Evolutionary conservation across 2,888 invertebrate species (phyloP), one percentile per base, ranked within the genome.

Genomic region (Ophion costatus): DNA sequence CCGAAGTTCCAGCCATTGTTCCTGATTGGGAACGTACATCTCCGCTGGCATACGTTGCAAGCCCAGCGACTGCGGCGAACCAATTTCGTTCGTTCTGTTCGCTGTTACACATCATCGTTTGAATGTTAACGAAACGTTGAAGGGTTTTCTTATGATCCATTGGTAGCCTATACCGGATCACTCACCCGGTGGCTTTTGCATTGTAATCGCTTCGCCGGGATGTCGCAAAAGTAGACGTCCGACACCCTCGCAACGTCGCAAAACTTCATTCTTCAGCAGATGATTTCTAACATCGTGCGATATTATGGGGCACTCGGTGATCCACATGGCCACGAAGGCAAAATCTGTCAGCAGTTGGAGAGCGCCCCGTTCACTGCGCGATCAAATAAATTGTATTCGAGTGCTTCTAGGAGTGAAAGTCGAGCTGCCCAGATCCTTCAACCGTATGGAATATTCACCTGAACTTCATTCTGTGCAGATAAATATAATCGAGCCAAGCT

Each of bases 21-120:
- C 97, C 94, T 98, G 98, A 94, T 98, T 98, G 2, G 98, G 98
- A 11, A 98, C 98, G 92, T 98, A 98, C 98, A 98, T 98, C 94
- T 98, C 98, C 0, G 98, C 97, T 0, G 98, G 98, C 96, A 98
- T 96, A 89, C 96, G 93, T 87, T 95, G 95, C 63, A 94, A 92
- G 66, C 94, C 94, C 29, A 94, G 92, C 0, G 94, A 93, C 83
- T 92, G 91, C 11, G 93, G 91, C 0, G 94, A 94, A 61, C 89
- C 92, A 56, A 87, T 90, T n/a, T 90, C 91, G 51, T 88, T 89
- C 20, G 89, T 90, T 64, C 86, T 89, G 63, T 86, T 89, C n/a
- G 88, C 93, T 93, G 38, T 22, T 76, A 80, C 24, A 22, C 11
- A 9, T 24, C 33, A 63, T 45, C 42, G 22, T 1, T 66, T 20